Percentiles rank a stretch among this genome's conserved stretches.
Evolutionary conservation across 1,140 invertebrate species (phyloP).

Genomic region (Bicyclus anynana): DNA sequence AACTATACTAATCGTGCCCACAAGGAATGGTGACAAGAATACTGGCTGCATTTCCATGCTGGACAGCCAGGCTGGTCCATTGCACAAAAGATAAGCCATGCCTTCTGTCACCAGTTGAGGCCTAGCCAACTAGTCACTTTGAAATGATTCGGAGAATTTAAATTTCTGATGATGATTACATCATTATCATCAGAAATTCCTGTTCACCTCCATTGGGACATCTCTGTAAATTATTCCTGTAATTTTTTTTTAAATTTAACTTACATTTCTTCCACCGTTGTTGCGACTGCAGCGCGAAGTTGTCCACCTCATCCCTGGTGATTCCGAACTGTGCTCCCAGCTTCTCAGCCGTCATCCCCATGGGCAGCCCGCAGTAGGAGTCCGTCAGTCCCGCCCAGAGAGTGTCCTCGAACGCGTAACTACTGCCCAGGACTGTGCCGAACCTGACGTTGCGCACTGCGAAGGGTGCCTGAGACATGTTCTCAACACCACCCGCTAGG

Average conservation of each 20-base stretch:
- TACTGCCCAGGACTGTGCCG: conserved; percentile 90
- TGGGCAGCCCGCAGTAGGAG: conserved; percentile 92
- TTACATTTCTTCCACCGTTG: conserved; percentile 87
- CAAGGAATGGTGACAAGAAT: too few relatives aligned
- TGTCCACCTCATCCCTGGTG: conserved; percentile 91
- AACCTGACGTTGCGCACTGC: conserved; percentile 93
- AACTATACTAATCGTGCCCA: too few relatives aligned
- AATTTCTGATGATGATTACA: too few relatives aligned
- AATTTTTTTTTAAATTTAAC: conserved; percentile 7
- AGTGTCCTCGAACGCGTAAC: conserved; percentile 91
- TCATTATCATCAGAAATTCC: too few relatives aligned
- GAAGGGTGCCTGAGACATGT: conserved; percentile 97
- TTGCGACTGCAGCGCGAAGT: conserved; percentile 92
- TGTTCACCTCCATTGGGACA: too few relatives aligned
- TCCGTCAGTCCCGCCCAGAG: conserved; percentile 95
- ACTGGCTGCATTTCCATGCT: too few relatives aligned
- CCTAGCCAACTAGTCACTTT: too few relatives aligned
- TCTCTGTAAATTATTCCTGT: too few relatives aligned
- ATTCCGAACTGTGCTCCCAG: conserved; percentile 94
- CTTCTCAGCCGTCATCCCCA: conserved; percentile 99
- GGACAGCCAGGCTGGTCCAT: too few relatives aligned
- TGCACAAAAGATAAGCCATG: too few relatives aligned
- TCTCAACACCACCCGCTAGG: conserved; percentile 94
- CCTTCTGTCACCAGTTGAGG: too few relatives aligned
- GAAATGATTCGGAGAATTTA: too few relatives aligned